Percentiles rank a stretch among this genome's conserved stretches.
Evolutionary conservation across 1,140 invertebrate species (phyloP).

Genomic region (Mactra quadrangularis): DNA sequence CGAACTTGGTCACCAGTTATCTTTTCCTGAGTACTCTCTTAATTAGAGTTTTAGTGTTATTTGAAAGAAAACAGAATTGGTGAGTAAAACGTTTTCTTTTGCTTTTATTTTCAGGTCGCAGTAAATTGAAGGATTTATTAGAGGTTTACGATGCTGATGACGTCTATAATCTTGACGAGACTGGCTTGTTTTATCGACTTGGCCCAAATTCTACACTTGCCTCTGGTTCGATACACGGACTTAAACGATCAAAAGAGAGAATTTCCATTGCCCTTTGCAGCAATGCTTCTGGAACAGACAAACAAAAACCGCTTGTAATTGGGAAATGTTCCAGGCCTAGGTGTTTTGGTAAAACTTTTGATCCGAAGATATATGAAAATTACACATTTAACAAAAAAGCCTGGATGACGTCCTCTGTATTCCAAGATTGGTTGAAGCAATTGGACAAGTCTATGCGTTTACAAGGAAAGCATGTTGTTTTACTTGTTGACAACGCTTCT

Average conservation of each 20-base stretch:
- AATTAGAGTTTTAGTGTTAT: too few species aligned
- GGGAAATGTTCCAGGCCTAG: conserved; percentile 63
- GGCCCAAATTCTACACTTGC: conserved; percentile 4
- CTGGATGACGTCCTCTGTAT: conserved; percentile 70
- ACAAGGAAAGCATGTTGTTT: conserved; percentile 59
- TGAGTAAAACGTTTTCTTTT: too few species aligned
- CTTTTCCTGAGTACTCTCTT: too few species aligned
- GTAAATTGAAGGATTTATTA: too few species aligned
- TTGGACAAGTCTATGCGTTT: conserved; percentile 61
- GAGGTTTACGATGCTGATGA: too few species aligned
- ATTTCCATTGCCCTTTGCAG: conserved; percentile 57
- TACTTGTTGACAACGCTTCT: conserved; percentile 60
- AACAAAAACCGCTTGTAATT: conserved; percentile 66
- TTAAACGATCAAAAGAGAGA: conserved; percentile 39
- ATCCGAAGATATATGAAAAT: conserved; percentile 20
- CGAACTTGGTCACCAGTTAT: too few species aligned
- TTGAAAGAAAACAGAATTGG: too few species aligned
- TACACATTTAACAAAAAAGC: conserved; percentile 67
- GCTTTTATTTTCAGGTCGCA: too few species aligned
- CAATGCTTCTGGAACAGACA: conserved; percentile 64
- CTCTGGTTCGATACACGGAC: background rate
- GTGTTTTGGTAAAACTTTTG: conserved; percentile 65
- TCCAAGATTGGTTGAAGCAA: conserved; percentile 63
- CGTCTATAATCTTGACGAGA: conserved; percentile 69
- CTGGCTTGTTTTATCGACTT: conserved; percentile 20